Evolutionary conservation across 2,113 vertebrate genomes (phyloP).

Genomic region (Psittacus erithacus): DNA sequence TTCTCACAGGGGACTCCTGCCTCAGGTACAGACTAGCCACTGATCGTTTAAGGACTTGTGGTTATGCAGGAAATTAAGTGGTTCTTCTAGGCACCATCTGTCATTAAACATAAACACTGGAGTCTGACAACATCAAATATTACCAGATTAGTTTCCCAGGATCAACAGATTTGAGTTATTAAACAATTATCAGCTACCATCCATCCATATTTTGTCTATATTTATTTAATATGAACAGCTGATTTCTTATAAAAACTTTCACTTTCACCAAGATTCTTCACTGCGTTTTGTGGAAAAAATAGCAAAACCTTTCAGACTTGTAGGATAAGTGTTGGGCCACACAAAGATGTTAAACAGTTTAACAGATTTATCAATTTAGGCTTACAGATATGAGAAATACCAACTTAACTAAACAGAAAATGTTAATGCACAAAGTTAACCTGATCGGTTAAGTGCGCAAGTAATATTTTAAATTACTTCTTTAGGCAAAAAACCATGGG

Average conservation of each 20-base stretch:
- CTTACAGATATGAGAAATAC: background rate
- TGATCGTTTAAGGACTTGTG: background rate
- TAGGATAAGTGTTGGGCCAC: background rate
- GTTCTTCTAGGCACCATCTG: background rate
- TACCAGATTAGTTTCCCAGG: background rate
- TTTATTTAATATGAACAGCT: background rate
- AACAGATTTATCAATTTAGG: background rate
- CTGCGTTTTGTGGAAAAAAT: background rate
- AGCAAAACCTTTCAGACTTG: background rate
- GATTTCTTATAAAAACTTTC: background rate
- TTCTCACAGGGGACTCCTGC: background rate
- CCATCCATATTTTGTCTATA: background rate
- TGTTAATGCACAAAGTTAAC: background rate
- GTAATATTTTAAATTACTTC: background rate
- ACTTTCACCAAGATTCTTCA: background rate
- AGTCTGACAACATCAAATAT: background rate
- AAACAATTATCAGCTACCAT: background rate
- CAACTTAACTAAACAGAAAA: background rate
- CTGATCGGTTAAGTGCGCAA: background rate
- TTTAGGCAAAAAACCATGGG: background rate
- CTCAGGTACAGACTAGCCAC: background rate
- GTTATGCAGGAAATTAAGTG: background rate
- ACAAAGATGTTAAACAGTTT: background rate
- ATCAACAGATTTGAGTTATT: background rate
- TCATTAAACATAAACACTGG: background rate